phyloP scores from a whole-genome alignment of 2,888 invertebrate species.

The Lobophora halterata region DNA sequence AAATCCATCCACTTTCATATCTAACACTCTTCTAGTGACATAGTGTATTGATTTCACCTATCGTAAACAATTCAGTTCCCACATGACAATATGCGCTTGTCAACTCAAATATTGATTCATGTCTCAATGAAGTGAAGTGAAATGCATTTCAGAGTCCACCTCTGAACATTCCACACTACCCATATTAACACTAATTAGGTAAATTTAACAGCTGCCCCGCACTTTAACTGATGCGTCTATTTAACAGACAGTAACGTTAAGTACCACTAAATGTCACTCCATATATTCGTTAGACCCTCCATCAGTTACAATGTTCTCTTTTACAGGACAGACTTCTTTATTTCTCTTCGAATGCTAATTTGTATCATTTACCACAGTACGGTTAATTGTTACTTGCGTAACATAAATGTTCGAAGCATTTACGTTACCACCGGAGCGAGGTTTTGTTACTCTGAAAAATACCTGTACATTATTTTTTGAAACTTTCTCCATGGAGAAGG shows the following conservation, averaged over 20 bases:
- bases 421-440: constrained; percentile 28
- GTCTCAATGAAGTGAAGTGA: constrained; percentile 2
- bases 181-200: constrained; percentile 58
- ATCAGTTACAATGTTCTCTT: constrained; percentile 51
- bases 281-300: constrained; percentile 61
- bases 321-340: constrained; percentile 49
- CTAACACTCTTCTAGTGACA: too few species aligned
- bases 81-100: not conserved
- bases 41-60: too few species aligned
- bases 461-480: not conserved
- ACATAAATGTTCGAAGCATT: constrained; percentile 26
- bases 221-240: constrained; percentile 64
- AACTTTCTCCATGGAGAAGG: too few species aligned
- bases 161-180: constrained; percentile 14
- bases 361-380: constrained; percentile 57
- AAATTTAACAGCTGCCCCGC: constrained; percentile 65
- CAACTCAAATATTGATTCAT: not conserved
- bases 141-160: constrained; percentile 11
- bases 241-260: constrained; percentile 66
- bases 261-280: constrained; percentile 69
- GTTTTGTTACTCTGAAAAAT: not conserved
- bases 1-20: too few species aligned
- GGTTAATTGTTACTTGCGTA: constrained; percentile 45
- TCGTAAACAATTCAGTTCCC: too few species aligned
- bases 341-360: constrained; percentile 60